Evolutionary conservation across 2,113 vertebrate species (phyloP), one percentile per base, ranked within the genome.

Genomic region (Illadopsis cleaveri): DNA sequence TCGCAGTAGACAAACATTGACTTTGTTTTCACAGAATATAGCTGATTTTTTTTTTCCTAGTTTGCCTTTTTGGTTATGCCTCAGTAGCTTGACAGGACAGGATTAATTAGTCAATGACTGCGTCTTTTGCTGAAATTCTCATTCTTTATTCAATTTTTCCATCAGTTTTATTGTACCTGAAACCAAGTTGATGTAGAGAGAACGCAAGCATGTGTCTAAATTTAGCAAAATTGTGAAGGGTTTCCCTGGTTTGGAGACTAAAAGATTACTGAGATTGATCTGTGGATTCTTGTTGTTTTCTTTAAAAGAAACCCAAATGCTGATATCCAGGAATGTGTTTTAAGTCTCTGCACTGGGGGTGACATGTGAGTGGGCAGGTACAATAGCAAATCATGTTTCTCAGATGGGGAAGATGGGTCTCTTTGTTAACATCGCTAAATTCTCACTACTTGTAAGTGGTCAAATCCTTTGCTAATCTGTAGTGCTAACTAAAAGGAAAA

Each of bases 1-100:
- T 90, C 21, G 12, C 72, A 84, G 92, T 37, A 96, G 94, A 94
- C 94, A 95, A 97, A 95, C 93, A 94, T 89, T 95, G 94, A 94
- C 89, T 95, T 91, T 89, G 85, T 94, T 95, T 96, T 80, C 53
- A 91, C 28, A 73, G 91, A 92, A 78, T 78, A 84, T 51, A 68
- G 24, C 83, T 56, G 75, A 5, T 76, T 69, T 90, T 10, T 72
- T 86, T 86, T 88, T 69, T 35, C 37, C 37, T 51, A 28, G 15
- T 94, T 93, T 88, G 85, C 72, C 44, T 90, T 92, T 89, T 86
- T 89, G 68, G 68, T 88, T 90, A 24, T 80, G 44, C 50, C 47
- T 87, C 45, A 73, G 51, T 60, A 64, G 28, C 48, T 68, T 92
- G 72, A 76, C 65, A 91, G 82, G 79, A 92, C 33, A 42, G 58